Evolutionary conservation across 2,113 vertebrate genomes (phyloP).

Genomic region (Spilogale gracilis): DNA sequence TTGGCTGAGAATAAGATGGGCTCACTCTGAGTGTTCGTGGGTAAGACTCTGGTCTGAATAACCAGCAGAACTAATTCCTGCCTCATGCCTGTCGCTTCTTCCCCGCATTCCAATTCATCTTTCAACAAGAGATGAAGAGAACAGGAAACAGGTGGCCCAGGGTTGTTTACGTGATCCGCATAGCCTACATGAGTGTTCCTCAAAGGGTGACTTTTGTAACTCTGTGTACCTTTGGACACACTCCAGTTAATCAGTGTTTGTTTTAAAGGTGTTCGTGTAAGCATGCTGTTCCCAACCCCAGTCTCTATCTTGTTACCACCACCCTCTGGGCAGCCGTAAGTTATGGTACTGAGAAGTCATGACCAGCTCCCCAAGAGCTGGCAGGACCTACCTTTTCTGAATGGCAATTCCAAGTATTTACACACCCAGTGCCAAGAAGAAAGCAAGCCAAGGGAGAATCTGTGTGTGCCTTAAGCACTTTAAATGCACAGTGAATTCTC

Average conservation of each 20-base stretch:
- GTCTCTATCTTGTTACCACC: not conserved
- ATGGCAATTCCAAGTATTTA: not conserved
- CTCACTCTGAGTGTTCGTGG: not conserved
- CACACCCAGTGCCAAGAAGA: not conserved
- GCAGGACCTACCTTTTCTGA: not conserved
- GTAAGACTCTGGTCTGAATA: not conserved
- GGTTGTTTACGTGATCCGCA: not conserved
- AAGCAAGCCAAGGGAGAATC: not conserved
- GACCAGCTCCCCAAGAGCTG: not conserved
- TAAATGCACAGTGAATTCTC: slow-evolving; percentile 35
- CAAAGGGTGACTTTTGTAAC: not conserved
- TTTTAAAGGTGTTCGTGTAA: not conserved
- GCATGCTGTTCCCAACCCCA: not conserved
- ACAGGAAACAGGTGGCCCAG: not conserved
- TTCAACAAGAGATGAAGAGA: not conserved
- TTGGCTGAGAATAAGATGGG: not conserved
- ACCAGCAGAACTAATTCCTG: not conserved
- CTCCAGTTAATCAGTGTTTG: not conserved
- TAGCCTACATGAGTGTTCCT: not conserved
- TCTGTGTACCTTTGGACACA: not conserved
- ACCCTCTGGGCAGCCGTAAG: not conserved
- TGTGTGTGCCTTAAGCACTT: not conserved
- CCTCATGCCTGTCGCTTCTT: not conserved
- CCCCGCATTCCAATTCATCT: not conserved
- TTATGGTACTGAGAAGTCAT: not conserved